These are phyloP conservation scores for Catharus ustulatus DNA, from an alignment of 2,797 vertebrate species.

Conservation along the genomic window DNA sequence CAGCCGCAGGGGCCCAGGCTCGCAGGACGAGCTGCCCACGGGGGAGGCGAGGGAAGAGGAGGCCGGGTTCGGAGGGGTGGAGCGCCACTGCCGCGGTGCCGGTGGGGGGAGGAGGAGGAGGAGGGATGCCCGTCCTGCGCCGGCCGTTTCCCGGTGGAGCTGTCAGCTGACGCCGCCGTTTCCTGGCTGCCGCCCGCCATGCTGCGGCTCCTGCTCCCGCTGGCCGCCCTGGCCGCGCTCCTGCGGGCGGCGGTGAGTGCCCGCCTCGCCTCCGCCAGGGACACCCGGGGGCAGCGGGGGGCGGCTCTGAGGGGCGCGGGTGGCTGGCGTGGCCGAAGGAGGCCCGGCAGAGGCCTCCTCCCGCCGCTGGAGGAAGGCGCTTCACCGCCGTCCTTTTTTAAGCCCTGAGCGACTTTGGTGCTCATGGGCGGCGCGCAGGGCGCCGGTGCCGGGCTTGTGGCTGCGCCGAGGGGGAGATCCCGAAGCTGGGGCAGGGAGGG, in stretches of 20 bases:
- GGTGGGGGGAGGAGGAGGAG: background rate
- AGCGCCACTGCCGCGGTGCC: background rate
- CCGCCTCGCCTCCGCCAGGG: background rate
- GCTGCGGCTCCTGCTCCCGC: background rate
- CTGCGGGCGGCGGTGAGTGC: slow-evolving; percentile 3
- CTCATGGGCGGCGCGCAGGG: background rate
- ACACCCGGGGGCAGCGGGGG: background rate
- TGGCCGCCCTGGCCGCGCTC: background rate
- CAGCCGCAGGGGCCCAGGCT: fast-evolving
- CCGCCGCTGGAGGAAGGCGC: background rate
- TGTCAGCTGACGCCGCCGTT: slow-evolving; percentile 27
- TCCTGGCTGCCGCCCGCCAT: background rate
- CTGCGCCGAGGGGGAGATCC: background rate
- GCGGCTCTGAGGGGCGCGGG: background rate
- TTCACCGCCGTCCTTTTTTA: background rate
- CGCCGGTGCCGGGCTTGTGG: background rate
- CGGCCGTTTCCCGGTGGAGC: background rate
- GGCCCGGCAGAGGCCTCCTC: background rate
- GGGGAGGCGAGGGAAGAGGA: background rate
- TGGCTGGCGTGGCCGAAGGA: background rate
- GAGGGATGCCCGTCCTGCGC: background rate
- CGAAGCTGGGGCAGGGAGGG: background rate
- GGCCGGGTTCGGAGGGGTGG: background rate
- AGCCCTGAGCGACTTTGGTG: background rate
- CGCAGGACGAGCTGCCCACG: fast-evolving